Percentiles rank a stretch among this genome's conserved stretches.
Conservation (phyloP, 2,113 vertebrate species). For the Pampusana beccarii region DNA sequence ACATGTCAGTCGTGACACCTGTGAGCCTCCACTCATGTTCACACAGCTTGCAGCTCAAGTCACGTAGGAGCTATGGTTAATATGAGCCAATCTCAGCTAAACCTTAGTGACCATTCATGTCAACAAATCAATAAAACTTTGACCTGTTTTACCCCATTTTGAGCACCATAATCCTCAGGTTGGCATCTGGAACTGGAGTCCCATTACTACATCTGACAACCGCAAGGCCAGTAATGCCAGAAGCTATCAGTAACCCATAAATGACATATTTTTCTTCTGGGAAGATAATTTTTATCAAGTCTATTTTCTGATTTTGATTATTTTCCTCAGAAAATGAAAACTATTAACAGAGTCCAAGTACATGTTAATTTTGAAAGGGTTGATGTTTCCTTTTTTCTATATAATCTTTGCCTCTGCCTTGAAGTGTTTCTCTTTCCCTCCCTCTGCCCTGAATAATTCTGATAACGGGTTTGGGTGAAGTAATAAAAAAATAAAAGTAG, state of each 20-base stretch:
- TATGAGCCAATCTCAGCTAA: neutral
- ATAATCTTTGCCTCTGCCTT: neutral
- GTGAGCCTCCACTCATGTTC: neutral
- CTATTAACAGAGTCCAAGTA: neutral
- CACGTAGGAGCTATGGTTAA: neutral
- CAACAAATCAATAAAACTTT: neutral
- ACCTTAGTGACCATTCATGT: neutral
- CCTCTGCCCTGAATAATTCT: neutral
- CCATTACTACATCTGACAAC: neutral
- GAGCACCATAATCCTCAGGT: neutral
- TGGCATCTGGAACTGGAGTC: neutral
- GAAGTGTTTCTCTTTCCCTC: neutral
- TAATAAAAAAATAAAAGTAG: neutral
- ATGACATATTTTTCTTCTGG: neutral
- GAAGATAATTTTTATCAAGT: neutral
- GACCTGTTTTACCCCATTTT: neutral
- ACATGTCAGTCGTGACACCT: accelerated
- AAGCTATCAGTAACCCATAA: neutral
- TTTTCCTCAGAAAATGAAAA: neutral
- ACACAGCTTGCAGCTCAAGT: neutral
- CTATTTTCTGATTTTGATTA: neutral
- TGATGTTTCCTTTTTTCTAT: neutral
- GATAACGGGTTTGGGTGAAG: neutral
- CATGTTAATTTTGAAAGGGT: neutral
- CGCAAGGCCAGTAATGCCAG: neutral